Base-by-base conservation (phyloP, 1,140 invertebrate genomes). In the Teleopsis dalmanni region DNA sequence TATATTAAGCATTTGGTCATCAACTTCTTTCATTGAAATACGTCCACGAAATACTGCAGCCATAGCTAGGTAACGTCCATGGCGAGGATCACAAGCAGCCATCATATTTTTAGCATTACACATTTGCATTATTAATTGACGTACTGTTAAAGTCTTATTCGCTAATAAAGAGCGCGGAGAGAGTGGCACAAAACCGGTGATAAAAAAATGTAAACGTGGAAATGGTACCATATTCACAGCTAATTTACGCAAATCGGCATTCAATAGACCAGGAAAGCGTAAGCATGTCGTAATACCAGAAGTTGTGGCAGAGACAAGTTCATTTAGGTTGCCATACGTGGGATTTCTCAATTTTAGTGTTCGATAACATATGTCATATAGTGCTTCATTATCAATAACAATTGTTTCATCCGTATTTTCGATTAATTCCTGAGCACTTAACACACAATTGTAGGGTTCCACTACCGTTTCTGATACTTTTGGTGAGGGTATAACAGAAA, bases 151-250 rank as follows among this genome's bases (percentile, higher is more conserved):
- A 43, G 85, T 82, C 41, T 84, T n/a, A n/a, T n/a, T n/a, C 51
- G 87, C 79, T 62, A 87, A 83, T n/a, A 78, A 81, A 35, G 87
- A 83, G 50, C 91, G 78, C 29, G 91, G 90, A 18, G 92, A 95
- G 5, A 97, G 77, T 48, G 92, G 81, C 51, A 89, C 84, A 73
- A 88, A 95, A 16, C 91, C 91, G 27, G 92, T 88, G 77, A 95
- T 91, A 76, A 95, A 95, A 79, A 95, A 95, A 72, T 95, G 91
- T 27, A 95, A 78, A 72, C 92, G 84, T 43, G 94, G 93, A 74
- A 94, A 96, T 37, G 92, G 93, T 37, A 96, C 92, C 93, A 96
- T 96, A 75, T 97, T 97, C 38, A 97, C 94, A 41, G 93, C 94
- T 54, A 97, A 72, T 76, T 97, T 97, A 44, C 93, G 76, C 53